Evolutionary conservation across 2,113 vertebrate genomes (phyloP), one percentile per base, ranked within the genome.

Genomic region (Poecile atricapillus): DNA sequence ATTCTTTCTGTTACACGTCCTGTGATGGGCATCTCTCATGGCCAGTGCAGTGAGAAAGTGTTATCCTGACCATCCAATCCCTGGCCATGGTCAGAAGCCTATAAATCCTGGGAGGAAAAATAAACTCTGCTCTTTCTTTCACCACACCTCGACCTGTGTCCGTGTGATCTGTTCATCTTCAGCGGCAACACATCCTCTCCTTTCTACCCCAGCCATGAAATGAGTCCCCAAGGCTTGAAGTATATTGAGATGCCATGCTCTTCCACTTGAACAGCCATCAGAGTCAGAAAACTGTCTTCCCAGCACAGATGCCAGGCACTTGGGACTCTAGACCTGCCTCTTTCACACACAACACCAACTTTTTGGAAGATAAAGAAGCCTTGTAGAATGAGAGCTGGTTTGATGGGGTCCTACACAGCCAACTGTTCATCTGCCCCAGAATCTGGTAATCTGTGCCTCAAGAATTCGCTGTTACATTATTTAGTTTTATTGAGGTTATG

Each of bases 291-390:
- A 67, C 9, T 58, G 9, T 60, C 55, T 37, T 73, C 12, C 31
- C 13, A 67, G 3, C 15, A 44, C 4, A 15, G 13, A 69, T 23
- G 6, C 1, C 14, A 28, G 9, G 52, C 53, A 39, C 15, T 4
- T 39, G 20, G 16, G 39, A 10, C 27, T 68, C 35, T 80, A 30
- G 53, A 79, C 10, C 33, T 64, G 39, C 13, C 30, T 60, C 31
- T 4, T 83, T 18, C 37, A n/a, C 9, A 10, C 19, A 59, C 0
- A 2, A 15, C 6, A 47, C 11, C 3, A 10, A 3, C 22, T 83
- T 92, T 56, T 65, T 9, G 46, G 41, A 83, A 79, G 41, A 24
- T 76, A 52, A 81, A 76, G 49, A 35, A 83, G 25, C 23, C 64
- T 23, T 73, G 56, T 20, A 35, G 10, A 28, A 37, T 27, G 83